phyloP scores from a whole-genome alignment of 2,888 invertebrate genomes.

The Dexiosoma caninum region DNA sequence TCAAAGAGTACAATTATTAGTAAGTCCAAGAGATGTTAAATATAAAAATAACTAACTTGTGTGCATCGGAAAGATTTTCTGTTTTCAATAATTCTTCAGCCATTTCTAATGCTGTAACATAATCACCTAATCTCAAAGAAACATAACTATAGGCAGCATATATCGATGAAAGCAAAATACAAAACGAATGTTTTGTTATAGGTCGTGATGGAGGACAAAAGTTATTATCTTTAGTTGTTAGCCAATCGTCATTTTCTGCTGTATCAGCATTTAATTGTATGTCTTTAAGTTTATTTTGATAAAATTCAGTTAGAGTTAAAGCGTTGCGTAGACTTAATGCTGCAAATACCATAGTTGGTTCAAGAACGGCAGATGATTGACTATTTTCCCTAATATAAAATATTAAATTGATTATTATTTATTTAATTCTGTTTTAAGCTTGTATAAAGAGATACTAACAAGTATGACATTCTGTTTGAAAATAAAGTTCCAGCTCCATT shows the following conservation, averaged over 20 bases:
- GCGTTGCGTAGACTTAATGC: conserved; percentile 93
- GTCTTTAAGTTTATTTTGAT: conserved; percentile 66
- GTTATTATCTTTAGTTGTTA: conserved; percentile 78
- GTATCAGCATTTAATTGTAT: not conserved
- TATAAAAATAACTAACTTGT: conserved; percentile 79
- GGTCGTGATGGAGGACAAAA: conserved; percentile 81
- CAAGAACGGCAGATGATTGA: conserved; percentile 90
- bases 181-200: conserved; percentile 81
- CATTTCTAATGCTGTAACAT: conserved; percentile 86
- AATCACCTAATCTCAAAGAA: conserved; percentile 89
- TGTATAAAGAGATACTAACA: conserved; percentile 20
- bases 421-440: not conserved
- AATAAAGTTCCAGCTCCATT: not conserved
- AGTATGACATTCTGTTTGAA: conserved; percentile 43
- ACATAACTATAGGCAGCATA: conserved; percentile 91
- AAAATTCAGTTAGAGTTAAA: conserved; percentile 69
- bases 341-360: conserved; percentile 93
- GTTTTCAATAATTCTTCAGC: conserved; percentile 86
- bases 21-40: not conserved
- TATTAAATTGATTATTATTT: not conserved
- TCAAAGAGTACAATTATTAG: not conserved
- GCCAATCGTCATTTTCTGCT: conserved; percentile 66
- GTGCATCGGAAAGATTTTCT: conserved; percentile 84
- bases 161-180: conserved; percentile 82
- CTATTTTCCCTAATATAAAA: conserved; percentile 77